Conservation (phyloP, 2,888 invertebrate species). For the Drosophila robusta region DNA sequence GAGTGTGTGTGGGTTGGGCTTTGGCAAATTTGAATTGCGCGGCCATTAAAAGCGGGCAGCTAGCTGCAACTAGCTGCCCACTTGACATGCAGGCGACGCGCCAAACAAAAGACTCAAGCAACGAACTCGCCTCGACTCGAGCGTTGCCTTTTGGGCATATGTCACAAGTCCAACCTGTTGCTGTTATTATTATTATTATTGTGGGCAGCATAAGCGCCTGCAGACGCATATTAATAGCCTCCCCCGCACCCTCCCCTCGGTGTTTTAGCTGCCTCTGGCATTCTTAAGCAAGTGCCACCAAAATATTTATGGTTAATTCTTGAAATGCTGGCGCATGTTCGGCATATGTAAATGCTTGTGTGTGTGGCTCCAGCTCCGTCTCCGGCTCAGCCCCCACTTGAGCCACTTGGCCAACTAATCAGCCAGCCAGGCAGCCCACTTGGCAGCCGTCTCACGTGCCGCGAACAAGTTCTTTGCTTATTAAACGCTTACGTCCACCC, state of each 20-base stretch:
- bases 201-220: slow-evolving; percentile 39
- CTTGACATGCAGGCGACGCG: slow-evolving; percentile 36
- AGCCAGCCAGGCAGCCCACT: slow-evolving; percentile 3
- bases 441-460: slow-evolving; percentile 59
- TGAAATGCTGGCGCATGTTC: slow-evolving; percentile 56
- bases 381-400: background rate
- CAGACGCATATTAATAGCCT: slow-evolving; percentile 51
- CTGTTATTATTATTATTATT: slow-evolving; percentile 7
- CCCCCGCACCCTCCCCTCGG: background rate
- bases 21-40: slow-evolving; percentile 54
- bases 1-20: background rate
- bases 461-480: slow-evolving; percentile 42
- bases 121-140: slow-evolving; percentile 38
- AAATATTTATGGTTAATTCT: slow-evolving; percentile 66
- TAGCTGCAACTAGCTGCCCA: slow-evolving; percentile 11
- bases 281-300: slow-evolving; percentile 37
- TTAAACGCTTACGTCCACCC: slow-evolving; percentile 22
- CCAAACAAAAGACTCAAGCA: slow-evolving; percentile 63
- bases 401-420: background rate
- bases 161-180: slow-evolving; percentile 38
- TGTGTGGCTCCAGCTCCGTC: background rate
- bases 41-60: slow-evolving; percentile 32
- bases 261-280: slow-evolving; percentile 13
- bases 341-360: slow-evolving; percentile 58
- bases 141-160: slow-evolving; percentile 36